A percentile compares a stretch with the other conserved stretches of the same genome.
Conservation (phyloP, 2,113 vertebrate genomes). For the Microcebus ravelobensis region DNA sequence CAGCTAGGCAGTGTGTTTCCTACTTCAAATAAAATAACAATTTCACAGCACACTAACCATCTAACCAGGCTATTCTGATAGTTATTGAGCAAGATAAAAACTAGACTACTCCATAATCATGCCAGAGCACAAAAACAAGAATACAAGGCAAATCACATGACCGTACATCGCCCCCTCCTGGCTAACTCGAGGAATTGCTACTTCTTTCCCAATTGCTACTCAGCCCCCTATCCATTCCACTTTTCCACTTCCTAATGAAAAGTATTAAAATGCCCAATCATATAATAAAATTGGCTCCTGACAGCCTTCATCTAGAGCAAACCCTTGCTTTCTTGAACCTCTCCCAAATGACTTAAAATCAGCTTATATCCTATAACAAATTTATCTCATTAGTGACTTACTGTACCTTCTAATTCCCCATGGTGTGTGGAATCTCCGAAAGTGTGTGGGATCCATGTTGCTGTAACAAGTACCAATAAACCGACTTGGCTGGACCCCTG, state of each 20-base stretch:
- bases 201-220: not conserved
- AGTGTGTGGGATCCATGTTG: too few relatives aligned
- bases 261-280: not conserved
- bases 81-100: not conserved
- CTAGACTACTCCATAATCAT: not conserved
- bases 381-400: not conserved
- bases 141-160: not conserved
- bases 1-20: not conserved
- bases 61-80: not conserved
- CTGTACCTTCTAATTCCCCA: not conserved
- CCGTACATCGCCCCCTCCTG: not conserved
- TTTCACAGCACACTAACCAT: not conserved
- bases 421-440: not conserved
- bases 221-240: not conserved
- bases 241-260: not conserved
- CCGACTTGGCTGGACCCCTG: not conserved
- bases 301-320: not conserved
- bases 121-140: not conserved
- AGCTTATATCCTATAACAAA: not conserved
- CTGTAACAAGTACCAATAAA: not conserved
- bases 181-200: not conserved
- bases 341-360: not conserved
- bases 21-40: not conserved
- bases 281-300: too few relatives aligned
- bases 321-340: not conserved